Conservation (phyloP, 2,888 invertebrate genomes). For the Abrostola tripartita region DNA sequence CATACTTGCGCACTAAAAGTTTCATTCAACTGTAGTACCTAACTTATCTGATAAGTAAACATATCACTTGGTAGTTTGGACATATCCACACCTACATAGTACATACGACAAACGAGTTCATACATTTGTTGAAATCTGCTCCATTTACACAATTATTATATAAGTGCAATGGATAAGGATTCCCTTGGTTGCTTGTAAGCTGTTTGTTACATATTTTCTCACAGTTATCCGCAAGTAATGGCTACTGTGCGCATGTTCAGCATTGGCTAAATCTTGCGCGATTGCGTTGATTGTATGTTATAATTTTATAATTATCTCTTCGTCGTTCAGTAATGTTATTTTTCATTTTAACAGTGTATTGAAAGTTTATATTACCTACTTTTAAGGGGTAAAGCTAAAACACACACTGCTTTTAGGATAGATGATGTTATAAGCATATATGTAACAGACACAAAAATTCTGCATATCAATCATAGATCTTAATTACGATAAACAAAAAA, state of each 20-base stretch:
- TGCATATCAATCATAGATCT: too few species aligned
- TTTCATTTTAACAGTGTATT: neutral
- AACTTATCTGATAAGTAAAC: neutral
- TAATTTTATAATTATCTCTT: constrained; percentile 34
- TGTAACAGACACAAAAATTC: too few species aligned
- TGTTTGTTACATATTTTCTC: constrained; percentile 57
- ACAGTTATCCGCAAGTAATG: constrained; percentile 53
- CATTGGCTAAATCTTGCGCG: constrained; percentile 32
- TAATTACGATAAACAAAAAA: too few species aligned
- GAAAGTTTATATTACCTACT: neutral
- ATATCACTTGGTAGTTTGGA: neutral
- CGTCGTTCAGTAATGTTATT: constrained; percentile 10
- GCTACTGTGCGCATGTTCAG: constrained; percentile 36
- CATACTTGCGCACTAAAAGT: too few species aligned
- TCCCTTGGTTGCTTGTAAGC: constrained; percentile 39
- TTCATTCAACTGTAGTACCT: neutral
- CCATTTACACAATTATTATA: constrained; percentile 34
- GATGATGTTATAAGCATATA: too few species aligned
- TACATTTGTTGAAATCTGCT: constrained; percentile 20
- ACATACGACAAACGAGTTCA: constrained; percentile 11
- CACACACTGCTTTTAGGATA: too few species aligned
- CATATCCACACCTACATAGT: neutral
- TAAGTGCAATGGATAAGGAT: constrained; percentile 30
- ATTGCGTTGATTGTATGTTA: constrained; percentile 26
- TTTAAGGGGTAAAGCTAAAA: neutral